Conservation (phyloP, 1,140 invertebrate genomes). For the Dolichoris vasculosae region DNA sequence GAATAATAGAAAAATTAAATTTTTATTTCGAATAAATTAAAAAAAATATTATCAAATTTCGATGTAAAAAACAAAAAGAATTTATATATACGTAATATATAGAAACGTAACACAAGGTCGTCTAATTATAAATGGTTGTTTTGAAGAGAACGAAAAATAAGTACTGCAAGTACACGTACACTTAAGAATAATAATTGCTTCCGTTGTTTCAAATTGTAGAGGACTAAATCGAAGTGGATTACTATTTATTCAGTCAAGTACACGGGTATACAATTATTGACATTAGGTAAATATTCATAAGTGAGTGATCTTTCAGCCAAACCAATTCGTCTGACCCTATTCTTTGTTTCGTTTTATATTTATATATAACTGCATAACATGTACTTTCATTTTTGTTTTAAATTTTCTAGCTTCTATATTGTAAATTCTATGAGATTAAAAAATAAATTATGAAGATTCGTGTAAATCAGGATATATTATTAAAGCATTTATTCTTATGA, state of each 20-base stretch:
- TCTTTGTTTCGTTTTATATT: neutral
- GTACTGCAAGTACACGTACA: neutral
- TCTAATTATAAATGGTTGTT: neutral
- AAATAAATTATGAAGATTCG: no score
- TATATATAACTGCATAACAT: neutral
- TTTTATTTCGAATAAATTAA: neutral
- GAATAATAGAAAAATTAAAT: neutral
- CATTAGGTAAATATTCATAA: slow-evolving; percentile 29
- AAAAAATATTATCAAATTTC: neutral
- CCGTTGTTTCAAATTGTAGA: slow-evolving; percentile 8
- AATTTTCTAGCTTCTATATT: no score
- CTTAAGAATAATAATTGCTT: slow-evolving; percentile 1
- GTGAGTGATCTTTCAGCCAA: neutral
- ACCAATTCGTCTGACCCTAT: neutral
- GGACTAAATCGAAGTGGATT: slow-evolving; percentile 1
- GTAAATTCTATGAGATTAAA: no score
- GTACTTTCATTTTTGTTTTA: neutral
- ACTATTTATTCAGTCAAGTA: slow-evolving; percentile 35
- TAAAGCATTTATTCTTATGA: no score
- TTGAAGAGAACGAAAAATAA: neutral
- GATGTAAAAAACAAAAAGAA: neutral
- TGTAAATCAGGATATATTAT: no score
- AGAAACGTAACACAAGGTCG: neutral
- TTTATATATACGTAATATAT: neutral
- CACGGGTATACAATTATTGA: neutral